These are phyloP conservation scores for Alcedo atthis DNA, from an alignment of 2,797 vertebrate species.

Conservation along the genomic window DNA sequence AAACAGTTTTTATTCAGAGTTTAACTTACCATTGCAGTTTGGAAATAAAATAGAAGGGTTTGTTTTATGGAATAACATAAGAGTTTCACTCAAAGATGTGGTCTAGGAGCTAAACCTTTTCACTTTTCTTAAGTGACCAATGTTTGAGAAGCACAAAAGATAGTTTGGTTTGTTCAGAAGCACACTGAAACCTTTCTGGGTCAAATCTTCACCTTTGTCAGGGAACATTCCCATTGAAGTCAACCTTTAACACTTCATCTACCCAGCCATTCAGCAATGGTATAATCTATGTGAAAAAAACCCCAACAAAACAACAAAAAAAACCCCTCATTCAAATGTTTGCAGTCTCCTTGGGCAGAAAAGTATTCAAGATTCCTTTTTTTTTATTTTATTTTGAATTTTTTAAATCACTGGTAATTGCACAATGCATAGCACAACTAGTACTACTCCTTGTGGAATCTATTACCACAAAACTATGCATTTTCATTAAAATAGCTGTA, in stretches of 20 bases:
- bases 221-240: slow-evolving; percentile 26
- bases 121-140: not conserved
- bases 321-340: not conserved
- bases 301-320: not conserved
- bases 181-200: slow-evolving; percentile 40
- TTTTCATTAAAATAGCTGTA: not conserved
- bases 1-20: not conserved
- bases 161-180: slow-evolving; percentile 7
- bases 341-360: not conserved
- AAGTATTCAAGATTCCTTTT: not conserved
- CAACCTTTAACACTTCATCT: slow-evolving; percentile 15
- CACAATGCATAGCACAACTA: not conserved
- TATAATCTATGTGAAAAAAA: not conserved
- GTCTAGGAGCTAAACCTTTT: not conserved
- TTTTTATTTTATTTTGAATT: no score
- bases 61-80: not conserved
- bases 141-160: slow-evolving; percentile 17
- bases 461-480: rapidly evolving
- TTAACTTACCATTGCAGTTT: not conserved
- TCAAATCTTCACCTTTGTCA: not conserved
- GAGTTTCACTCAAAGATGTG: not conserved
- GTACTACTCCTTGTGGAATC: not conserved
- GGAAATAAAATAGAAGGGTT: not conserved
- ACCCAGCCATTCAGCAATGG: not conserved
- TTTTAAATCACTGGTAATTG: not conserved